Percentiles rank a stretch among this genome's conserved stretches.
phyloP scores from a whole-genome alignment of 2,888 invertebrate genomes.

The Slavum lentiscoides region DNA sequence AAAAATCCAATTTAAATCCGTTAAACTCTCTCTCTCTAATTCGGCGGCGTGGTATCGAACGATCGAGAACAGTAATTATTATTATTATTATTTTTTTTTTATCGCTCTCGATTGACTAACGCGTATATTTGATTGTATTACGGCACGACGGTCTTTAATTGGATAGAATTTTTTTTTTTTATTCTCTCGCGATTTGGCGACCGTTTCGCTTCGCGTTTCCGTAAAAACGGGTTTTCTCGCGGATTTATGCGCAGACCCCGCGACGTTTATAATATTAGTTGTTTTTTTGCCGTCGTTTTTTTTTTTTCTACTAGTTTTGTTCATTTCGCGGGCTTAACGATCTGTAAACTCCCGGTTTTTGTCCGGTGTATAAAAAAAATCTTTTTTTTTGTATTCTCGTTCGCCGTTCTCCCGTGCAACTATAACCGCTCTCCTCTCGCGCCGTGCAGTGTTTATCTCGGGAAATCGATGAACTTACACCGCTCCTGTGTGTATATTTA shows the following conservation, averaged over 20 bases:
- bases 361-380: constrained; percentile 50
- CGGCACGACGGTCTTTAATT: constrained; percentile 18
- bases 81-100: too few species aligned
- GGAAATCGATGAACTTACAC: constrained; percentile 49
- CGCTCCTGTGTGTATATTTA: background rate
- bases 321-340: constrained; percentile 45
- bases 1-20: constrained; percentile 46
- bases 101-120: constrained; percentile 17
- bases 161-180: constrained; percentile 12
- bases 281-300: constrained; percentile 19
- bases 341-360: constrained; percentile 49
- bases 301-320: background rate
- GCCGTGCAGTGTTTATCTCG: background rate
- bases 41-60: background rate
- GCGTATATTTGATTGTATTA: constrained; percentile 34
- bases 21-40: constrained; percentile 42
- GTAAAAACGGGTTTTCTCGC: constrained; percentile 24
- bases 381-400: background rate
- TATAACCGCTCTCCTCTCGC: too few species aligned
- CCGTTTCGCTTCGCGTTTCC: constrained; percentile 33
- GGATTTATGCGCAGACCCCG: constrained; percentile 2
- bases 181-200: background rate
- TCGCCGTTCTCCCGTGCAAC: background rate
- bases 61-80: constrained; percentile 9
- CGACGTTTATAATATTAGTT: constrained; percentile 29